Base-by-base conservation (phyloP, 2,797 vertebrate species). In the Peromyscus nudipes region DNA sequence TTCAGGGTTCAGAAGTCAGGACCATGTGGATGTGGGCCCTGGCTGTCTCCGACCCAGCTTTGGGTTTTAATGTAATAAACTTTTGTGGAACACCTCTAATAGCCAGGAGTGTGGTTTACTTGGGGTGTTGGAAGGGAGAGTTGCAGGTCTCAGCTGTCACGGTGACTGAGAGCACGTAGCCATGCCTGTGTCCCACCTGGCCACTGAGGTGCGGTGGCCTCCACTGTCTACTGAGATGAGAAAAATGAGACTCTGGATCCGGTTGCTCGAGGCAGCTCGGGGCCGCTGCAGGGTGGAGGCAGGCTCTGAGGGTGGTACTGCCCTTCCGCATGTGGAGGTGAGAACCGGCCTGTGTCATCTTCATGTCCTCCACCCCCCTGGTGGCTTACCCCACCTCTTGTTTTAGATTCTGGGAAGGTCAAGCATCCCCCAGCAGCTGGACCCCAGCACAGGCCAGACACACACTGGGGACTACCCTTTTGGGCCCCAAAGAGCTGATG, bases 1-100 rank as follows among this genome's bases (percentile, higher is more conserved):
- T 60, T 76, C 67, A 23, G 60, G 64, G n/a, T 57, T 92, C 69
- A 80, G 71, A 64, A 90, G 62, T 62, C 23, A 0, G 17, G 49
- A 49, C 89, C 89, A 19, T 57, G 1, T 0, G 9, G 64, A 69
- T 34, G 81, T 77, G 55, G 79, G 25, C 80, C 31, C 71, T 27
- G 55, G 64, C 57, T 23, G 52, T 77, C 52, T 52, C 27, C 6
- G 34, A 37, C 76, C 49, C 10, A 2, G 2, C 14, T 46, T 31
- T 83, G 62, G 92, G 31, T 57, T 96, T 95, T 94, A 77, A n/a
- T 40, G 43, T 71, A 97, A 96, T 98, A 98, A 98, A 97, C 13
- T 62, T 64, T 77, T 55, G 31, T 29, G 60, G 71, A 90, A 52
- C 64, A 12, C n/a, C 31, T n/a, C 46, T 55, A 49, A 37, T 31